Evolutionary conservation across 2,113 vertebrate species (phyloP).

Genomic region (Choloepus hoffmanni): DNA sequence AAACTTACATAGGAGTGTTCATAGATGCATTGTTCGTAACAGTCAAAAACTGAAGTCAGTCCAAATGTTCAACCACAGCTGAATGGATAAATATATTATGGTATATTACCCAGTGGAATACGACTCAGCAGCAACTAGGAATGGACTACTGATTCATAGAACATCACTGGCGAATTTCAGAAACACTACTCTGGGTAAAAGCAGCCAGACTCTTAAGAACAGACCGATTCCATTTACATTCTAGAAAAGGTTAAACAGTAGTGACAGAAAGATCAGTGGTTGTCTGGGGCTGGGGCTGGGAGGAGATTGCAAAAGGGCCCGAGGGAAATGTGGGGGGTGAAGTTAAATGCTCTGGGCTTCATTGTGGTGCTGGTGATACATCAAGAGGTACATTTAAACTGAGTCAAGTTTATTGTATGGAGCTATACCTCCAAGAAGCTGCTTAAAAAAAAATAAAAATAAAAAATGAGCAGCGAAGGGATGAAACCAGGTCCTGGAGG

Average conservation of each 20-base stretch:
- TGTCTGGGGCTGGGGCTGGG: not conserved
- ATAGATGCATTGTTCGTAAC: not conserved
- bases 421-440: not conserved
- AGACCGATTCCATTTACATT: not conserved
- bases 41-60: not conserved
- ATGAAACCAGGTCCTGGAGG: not conserved
- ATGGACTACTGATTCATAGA: not conserved
- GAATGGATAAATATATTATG: not conserved
- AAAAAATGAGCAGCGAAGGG: not conserved
- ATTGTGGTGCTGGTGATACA: too few relatives aligned
- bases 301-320: not conserved
- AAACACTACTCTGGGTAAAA: not conserved
- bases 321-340: not conserved
- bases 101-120: not conserved
- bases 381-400: too few relatives aligned
- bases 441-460: not conserved
- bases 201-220: not conserved
- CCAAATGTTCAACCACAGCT: not conserved
- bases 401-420: not conserved
- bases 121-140: not conserved
- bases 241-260: not conserved
- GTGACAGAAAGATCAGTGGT: not conserved
- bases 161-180: not conserved
- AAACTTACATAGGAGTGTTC: too few relatives aligned
- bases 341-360: not conserved